Percentiles rank a stretch among this genome's conserved stretches.
Conservation (phyloP, 2,113 vertebrate species). For the Nymphicus hollandicus region DNA sequence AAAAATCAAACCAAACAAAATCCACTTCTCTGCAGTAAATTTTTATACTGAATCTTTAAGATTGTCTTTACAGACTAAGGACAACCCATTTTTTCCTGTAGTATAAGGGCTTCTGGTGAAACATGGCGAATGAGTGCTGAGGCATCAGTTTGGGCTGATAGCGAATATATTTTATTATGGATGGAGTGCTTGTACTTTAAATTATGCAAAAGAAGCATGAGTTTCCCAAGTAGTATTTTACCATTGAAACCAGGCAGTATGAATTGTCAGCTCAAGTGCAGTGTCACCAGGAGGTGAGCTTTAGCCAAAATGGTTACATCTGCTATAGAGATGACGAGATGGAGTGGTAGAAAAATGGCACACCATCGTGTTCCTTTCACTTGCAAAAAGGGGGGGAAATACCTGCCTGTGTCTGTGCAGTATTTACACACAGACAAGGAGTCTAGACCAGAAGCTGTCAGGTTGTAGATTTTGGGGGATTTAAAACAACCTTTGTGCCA, state of each 20-base stretch:
- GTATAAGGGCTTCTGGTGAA: not conserved
- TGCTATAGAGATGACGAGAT: not conserved
- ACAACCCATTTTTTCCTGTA: not conserved
- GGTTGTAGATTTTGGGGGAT: not conserved
- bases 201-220: not conserved
- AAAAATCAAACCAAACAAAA: not conserved
- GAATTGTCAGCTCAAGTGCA: not conserved
- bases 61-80: not conserved
- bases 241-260: not conserved
- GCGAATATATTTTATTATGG: not conserved
- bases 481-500: not conserved
- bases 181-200: not conserved
- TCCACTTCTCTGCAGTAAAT: not conserved
- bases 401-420: not conserved
- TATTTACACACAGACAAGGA: not conserved
- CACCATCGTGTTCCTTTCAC: fast-evolving
- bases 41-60: not conserved
- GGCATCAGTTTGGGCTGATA: not conserved
- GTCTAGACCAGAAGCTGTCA: not conserved
- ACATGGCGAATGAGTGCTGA: fast-evolving
- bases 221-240: not conserved
- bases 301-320: not conserved
- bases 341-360: not conserved
- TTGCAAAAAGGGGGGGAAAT: not conserved
- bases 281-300: not conserved